phyloP scores from a whole-genome alignment of 1,140 invertebrate genomes.

The Bradynema listronoti region DNA sequence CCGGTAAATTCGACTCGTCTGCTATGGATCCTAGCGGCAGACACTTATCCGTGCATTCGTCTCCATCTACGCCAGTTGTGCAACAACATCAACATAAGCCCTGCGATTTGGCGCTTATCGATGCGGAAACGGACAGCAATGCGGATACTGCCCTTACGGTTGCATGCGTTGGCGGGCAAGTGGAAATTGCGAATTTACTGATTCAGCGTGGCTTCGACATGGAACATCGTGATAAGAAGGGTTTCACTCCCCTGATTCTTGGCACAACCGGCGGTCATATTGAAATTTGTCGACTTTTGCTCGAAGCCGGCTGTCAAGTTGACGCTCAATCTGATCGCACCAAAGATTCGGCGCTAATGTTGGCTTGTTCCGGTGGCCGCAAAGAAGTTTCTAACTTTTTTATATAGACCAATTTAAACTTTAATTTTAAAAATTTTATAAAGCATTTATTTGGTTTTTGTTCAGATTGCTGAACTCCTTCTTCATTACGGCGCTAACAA shows the following conservation, averaged over 20 bases:
- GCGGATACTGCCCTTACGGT: conserved; percentile 94
- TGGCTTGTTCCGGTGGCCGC: conserved; percentile 91
- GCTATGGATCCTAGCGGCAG: conserved; percentile 3
- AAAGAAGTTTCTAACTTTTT: too few species aligned
- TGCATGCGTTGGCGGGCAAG: conserved; percentile 90
- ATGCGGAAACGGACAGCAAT: conserved; percentile 93
- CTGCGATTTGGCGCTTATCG: conserved; percentile 61
- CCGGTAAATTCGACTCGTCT: conserved; percentile 10
- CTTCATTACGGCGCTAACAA: conserved; percentile 82
- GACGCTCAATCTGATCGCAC: conserved; percentile 97
- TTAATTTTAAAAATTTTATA: too few species aligned
- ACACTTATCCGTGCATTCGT: conserved; percentile 13
- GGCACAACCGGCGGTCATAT: conserved; percentile 94
- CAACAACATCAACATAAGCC: conserved; percentile 10
- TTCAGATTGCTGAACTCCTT: conserved; percentile 80
- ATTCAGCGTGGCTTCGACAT: conserved; percentile 87
- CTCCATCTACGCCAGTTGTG: neutral
- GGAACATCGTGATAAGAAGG: conserved; percentile 97
- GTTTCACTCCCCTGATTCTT: conserved; percentile 91
- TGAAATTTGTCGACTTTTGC: conserved; percentile 81
- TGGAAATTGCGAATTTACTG: conserved; percentile 68
- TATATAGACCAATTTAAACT: too few species aligned
- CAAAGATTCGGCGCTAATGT: conserved; percentile 91
- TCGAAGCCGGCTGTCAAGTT: conserved; percentile 85
- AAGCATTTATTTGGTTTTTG: too few species aligned